Conservation (phyloP, 2,797 vertebrate genomes). For the Parambassis ranga region DNA sequence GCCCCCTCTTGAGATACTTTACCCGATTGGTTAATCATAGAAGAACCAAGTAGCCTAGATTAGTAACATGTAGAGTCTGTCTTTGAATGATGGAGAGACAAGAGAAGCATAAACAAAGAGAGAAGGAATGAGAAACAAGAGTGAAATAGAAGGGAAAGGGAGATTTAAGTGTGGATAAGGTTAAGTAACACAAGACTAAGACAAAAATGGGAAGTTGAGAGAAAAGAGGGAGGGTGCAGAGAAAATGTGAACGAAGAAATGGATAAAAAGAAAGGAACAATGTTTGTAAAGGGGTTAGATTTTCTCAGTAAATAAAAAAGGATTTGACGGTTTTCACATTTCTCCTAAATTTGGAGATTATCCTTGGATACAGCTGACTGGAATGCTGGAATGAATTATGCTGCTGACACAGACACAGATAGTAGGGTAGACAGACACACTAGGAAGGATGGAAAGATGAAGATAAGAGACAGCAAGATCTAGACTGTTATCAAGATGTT, state of each 20-base stretch:
- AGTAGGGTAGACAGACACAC: background rate
- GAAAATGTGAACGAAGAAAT: background rate
- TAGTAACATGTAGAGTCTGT: conserved; percentile 88
- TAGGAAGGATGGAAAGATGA: too few species aligned
- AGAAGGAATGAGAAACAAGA: background rate
- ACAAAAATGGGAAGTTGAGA: background rate
- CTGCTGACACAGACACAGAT: background rate
- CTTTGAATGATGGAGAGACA: conserved; percentile 41
- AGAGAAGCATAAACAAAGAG: background rate
- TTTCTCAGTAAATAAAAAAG: background rate
- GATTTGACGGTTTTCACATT: conserved; percentile 41
- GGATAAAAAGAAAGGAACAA: background rate
- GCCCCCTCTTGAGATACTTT: conserved; percentile 37
- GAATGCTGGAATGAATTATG: conserved; percentile 40
- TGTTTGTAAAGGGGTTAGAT: background rate
- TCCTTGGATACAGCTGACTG: conserved; percentile 18
- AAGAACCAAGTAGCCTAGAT: conserved; percentile 75
- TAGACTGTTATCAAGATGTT: too few species aligned
- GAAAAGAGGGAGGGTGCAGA: background rate
- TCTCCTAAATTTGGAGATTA: conserved; percentile 67
- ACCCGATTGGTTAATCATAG: conserved; percentile 83
- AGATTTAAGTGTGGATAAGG: background rate
- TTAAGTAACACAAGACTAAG: background rate
- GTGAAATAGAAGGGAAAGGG: background rate
- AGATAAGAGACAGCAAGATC: background rate